These are phyloP conservation scores for Paelopatides confundens DNA, from an alignment of 53 echinoderm and acorn worm species.

Conservation along the genomic window DNA sequence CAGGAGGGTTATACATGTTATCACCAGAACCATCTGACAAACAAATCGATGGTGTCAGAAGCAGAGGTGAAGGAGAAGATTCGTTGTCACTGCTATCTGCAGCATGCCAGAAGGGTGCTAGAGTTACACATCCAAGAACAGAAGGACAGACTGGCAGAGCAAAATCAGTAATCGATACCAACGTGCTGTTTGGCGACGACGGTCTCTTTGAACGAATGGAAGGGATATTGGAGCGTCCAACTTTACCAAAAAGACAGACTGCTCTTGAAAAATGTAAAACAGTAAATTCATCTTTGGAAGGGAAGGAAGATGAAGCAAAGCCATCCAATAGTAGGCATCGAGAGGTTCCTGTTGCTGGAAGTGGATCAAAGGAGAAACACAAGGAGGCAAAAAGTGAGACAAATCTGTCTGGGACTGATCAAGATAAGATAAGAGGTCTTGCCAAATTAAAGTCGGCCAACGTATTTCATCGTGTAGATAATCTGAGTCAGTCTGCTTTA, in stretches of 20 bases:
- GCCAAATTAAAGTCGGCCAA: background rate
- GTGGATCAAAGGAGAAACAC: background rate
- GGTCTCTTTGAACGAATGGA: too few relatives aligned
- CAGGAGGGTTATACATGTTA: background rate
- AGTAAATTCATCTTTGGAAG: background rate
- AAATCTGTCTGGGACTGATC: background rate
- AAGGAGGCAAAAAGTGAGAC: background rate
- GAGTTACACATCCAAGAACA: background rate
- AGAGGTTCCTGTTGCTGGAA: background rate
- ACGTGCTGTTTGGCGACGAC: too few relatives aligned
- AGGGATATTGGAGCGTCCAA: too few relatives aligned
- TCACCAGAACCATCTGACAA: background rate
- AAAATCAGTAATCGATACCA: too few relatives aligned
- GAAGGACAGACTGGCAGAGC: background rate
- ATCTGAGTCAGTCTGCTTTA: background rate
- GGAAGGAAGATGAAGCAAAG: background rate
- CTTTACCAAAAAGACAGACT: too few relatives aligned
- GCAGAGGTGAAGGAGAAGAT: background rate
- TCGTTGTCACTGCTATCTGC: background rate
- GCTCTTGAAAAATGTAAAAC: too few relatives aligned
- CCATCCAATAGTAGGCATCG: background rate
- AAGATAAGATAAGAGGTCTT: background rate
- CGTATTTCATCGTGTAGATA: background rate
- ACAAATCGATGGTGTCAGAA: background rate
- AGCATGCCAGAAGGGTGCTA: background rate